Percentiles rank a stretch among this genome's conserved stretches.
phyloP scores from a whole-genome alignment of 2,888 invertebrate species.

The Lottia gigantea region DNA sequence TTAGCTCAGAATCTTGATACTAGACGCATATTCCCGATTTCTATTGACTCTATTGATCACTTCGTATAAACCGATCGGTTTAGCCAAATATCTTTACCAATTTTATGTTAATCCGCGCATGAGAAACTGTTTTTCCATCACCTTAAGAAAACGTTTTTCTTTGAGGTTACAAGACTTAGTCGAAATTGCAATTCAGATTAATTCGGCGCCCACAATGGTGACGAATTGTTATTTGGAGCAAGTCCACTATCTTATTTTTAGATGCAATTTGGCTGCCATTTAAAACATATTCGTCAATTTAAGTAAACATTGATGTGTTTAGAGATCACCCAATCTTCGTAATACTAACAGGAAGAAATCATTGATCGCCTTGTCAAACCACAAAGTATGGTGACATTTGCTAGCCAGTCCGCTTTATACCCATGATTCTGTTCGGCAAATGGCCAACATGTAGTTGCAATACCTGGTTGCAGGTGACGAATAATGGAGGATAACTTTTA shows the following conservation, averaged over 20 bases:
- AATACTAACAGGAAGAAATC: constrained; percentile 23
- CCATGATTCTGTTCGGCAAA: constrained; percentile 2
- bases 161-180: too few relatives aligned
- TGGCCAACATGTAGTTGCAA: background rate
- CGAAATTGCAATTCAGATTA: too few relatives aligned
- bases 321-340: constrained; percentile 18
- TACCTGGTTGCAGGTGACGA: too few relatives aligned
- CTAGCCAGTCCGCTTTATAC: constrained; percentile 5
- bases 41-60: background rate
- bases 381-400: constrained; percentile 18
- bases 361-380: constrained; percentile 23
- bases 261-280: constrained; percentile 1
- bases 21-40: constrained; percentile 8
- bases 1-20: background rate
- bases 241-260: constrained; percentile 2
- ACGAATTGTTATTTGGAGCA: background rate
- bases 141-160: too few relatives aligned
- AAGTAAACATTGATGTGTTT: constrained; percentile 21
- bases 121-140: too few relatives aligned
- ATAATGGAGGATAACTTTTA: background rate
- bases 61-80: background rate
- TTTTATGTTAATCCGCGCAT: background rate
- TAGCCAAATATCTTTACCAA: constrained; percentile 9
- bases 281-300: constrained; percentile 12
- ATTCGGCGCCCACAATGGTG: too few relatives aligned